Evolutionary conservation across 2,888 invertebrate species (phyloP), one percentile per base, ranked within the genome.

Genomic region (Nemurella pictetii): DNA sequence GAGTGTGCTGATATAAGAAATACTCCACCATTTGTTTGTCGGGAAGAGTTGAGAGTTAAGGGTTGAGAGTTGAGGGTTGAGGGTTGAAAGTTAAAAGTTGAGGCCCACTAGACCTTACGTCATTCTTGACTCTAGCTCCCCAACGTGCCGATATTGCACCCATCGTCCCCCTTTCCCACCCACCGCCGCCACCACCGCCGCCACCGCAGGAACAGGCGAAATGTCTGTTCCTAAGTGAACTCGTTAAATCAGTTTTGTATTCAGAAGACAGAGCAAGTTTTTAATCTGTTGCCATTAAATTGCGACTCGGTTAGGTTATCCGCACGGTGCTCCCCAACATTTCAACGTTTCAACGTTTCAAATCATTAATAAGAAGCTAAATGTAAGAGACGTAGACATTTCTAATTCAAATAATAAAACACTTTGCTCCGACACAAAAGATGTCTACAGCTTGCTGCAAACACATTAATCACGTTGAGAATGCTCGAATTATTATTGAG

Each of bases 241-340:
- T 82, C 82, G 82, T 82, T 82, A 82, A 82, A 72, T 36, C 82
- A 72, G 82, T 82, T 82, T 82, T 82, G 55, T 82, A 82, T 82
- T 82, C 82, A 55, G 72, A 82, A 55, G 72, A 82, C 15, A 72
- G 82, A 82, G 82, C 82, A 82, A 72, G 82, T 55, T 82, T 82
- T 72, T 82, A 82, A 82, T 82, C 72, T 55, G 36, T 72, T 55
- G 27, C 55, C 82, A 82, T 82, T 82, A 35, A 30, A 29, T 36
- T 72, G 27, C 72, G 29, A 82, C 72, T 82, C 82, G 36, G 72
- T 26, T 20, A 28, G 78, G 28, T 78, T 78, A 7, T 27, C 55
- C n/a, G n/a, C n/a, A n/a, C n/a, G n/a, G n/a, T n/a, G n/a, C 25
- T n/a, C 9, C 74, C 5, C 4, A 12, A 9, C 26, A 25, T 72